A percentile compares a stretch with the other conserved stretches of the same genome.
Conservation (phyloP, 2,888 invertebrate genomes). For the Gastrophysa polygoni region DNA sequence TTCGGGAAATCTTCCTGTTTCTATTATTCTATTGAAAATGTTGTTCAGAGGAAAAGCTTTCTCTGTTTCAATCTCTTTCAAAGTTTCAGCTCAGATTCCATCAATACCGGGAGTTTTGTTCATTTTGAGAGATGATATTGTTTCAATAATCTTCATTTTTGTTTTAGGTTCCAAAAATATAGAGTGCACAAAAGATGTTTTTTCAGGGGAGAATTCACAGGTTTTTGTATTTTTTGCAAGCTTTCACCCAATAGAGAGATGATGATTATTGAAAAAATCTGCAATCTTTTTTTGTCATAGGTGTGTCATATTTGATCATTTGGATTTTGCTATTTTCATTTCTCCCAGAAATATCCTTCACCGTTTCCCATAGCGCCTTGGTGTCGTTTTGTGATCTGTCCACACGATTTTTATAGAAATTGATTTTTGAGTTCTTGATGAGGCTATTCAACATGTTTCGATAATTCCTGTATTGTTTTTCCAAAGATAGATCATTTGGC, state of each 20-base stretch:
- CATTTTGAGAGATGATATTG: constrained; percentile 11
- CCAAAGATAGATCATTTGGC: background rate
- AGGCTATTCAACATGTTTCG: background rate
- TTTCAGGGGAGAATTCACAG: constrained; percentile 1
- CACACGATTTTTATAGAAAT: background rate
- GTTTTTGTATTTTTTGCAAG: constrained; percentile 3
- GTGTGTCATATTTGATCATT: too few relatives aligned
- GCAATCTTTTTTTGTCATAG: too few relatives aligned
- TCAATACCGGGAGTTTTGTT: constrained; percentile 2
- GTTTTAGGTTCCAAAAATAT: constrained; percentile 4
- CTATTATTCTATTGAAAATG: constrained; percentile 4
- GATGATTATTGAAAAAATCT: constrained; percentile 1
- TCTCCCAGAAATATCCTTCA: background rate
- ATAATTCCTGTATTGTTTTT: background rate
- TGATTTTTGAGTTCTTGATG: background rate
- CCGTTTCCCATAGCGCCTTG: background rate
- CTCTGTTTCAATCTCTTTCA: background rate
- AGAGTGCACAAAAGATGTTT: background rate
- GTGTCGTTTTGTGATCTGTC: background rate
- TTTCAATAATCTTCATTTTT: background rate
- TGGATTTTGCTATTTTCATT: background rate
- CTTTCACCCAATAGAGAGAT: constrained; percentile 3
- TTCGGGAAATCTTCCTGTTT: constrained; percentile 3
- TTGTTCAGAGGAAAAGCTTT: constrained; percentile 1
- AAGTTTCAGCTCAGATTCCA: too few relatives aligned